Conservation (phyloP, 1,140 invertebrate species). For the Brachionus manjavacas region DNA sequence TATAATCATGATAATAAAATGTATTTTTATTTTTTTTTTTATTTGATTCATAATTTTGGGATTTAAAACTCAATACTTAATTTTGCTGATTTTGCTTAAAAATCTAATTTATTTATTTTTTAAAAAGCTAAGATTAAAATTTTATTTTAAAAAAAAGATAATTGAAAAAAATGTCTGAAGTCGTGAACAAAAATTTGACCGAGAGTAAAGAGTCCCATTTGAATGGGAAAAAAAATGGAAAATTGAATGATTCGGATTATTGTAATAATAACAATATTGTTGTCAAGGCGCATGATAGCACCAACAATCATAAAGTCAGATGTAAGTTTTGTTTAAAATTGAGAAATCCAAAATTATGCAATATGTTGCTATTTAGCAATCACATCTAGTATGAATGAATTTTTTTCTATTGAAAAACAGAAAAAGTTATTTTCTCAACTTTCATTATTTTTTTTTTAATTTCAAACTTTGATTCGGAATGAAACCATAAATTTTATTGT, state of each 20-base stretch:
- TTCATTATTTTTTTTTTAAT: neutral
- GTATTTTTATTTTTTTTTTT: neutral
- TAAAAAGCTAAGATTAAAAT: neutral
- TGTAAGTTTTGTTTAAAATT: conserved; percentile 28
- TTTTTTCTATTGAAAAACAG: neutral
- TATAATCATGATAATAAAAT: conserved; percentile 38
- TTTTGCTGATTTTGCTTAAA: neutral
- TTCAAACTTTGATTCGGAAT: neutral
- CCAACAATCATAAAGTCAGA: neutral
- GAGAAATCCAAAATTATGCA: neutral
- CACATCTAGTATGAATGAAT: neutral
- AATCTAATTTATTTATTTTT: neutral
- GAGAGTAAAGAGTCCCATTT: neutral
- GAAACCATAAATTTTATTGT: too few species aligned
- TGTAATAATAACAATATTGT: conserved; percentile 33
- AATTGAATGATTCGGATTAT: conserved; percentile 13
- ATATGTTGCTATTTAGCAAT: neutral
- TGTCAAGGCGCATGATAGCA: neutral
- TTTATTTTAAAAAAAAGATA: neutral
- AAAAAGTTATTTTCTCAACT: too few species aligned
- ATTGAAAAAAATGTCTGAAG: neutral
- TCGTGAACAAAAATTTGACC: neutral
- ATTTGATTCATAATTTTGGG: conserved; percentile 4
- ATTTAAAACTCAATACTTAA: neutral
- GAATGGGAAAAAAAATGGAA: neutral